Percentiles rank a stretch among this genome's conserved stretches.
Evolutionary conservation across 2,113 vertebrate species (phyloP).

Genomic region (Percopsis transmontana): DNA sequence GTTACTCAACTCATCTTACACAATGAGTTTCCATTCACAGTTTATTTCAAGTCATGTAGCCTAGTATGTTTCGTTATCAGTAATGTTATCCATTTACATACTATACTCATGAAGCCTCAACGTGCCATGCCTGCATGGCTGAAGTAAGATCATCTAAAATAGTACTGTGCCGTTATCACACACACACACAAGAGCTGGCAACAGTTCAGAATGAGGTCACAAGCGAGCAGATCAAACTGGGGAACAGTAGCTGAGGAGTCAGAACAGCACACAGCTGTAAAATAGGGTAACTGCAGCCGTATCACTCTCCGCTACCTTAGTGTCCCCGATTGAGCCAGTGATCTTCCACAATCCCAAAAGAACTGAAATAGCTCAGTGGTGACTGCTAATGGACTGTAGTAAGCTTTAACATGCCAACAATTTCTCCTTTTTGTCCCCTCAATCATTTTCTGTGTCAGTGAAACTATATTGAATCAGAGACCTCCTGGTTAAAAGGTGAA

Average conservation of each 20-base stretch:
- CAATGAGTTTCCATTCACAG: too few species aligned
- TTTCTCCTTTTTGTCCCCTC: neutral
- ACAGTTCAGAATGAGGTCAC: constrained; percentile 46
- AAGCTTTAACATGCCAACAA: neutral
- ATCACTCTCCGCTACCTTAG: neutral
- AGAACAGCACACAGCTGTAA: neutral
- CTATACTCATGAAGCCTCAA: constrained; percentile 24
- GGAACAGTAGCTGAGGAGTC: constrained; percentile 8
- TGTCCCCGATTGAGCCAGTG: neutral
- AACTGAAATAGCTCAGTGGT: too few species aligned
- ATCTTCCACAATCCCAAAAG: too few species aligned
- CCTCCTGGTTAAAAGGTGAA: too few species aligned
- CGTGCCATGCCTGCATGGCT: constrained; percentile 32
- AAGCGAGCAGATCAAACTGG: constrained; percentile 21
- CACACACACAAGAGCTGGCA: constrained; percentile 9
- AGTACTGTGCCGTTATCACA: constrained; percentile 46
- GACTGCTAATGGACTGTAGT: too few species aligned
- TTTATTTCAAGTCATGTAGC: too few species aligned
- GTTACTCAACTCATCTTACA: too few species aligned
- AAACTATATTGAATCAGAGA: neutral
- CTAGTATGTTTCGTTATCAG: too few species aligned
- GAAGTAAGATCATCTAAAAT: constrained; percentile 49
- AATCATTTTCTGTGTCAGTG: neutral
- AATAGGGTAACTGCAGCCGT: constrained; percentile 11
- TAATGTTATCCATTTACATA: too few species aligned